These are phyloP conservation scores for Melipona beecheii DNA, from an alignment of 2,888 invertebrate species.

Conservation along the genomic window DNA sequence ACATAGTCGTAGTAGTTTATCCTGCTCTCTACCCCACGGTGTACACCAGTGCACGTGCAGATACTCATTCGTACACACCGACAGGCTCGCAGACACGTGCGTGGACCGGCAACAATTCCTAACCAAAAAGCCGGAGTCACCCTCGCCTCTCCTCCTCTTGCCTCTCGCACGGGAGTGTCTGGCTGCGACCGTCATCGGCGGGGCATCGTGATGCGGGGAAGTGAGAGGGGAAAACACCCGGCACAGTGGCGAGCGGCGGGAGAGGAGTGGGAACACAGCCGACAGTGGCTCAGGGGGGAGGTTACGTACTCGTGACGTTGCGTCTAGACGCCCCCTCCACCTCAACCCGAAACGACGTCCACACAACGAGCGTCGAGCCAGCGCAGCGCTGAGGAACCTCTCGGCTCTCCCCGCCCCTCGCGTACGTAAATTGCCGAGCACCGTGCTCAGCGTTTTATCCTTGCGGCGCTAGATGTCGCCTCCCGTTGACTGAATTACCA, in stretches of 20 bases:
- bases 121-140: conserved; percentile 81
- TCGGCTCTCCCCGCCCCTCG: conserved; percentile 60
- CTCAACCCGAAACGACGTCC: conserved; percentile 74
- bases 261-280: conserved; percentile 44
- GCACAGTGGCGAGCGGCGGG: conserved; percentile 50
- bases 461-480: conserved; percentile 61
- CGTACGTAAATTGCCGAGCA: conserved; percentile 57
- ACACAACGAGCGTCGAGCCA: conserved; percentile 63
- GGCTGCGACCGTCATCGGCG: conserved; percentile 79
- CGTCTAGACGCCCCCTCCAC: conserved; percentile 83
- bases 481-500: neutral
- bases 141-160: conserved; percentile 67
- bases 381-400: conserved; percentile 55
- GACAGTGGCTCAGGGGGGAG: conserved; percentile 63
- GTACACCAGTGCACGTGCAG: conserved; percentile 51
- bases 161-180: conserved; percentile 74
- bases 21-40: conserved; percentile 43
- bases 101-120: conserved; percentile 79
- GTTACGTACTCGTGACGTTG: conserved; percentile 83
- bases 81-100: conserved; percentile 63
- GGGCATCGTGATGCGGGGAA: conserved; percentile 61
- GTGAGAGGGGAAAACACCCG: conserved; percentile 59
- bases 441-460: conserved; percentile 21
- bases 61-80: conserved; percentile 42
- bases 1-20: conserved; percentile 48